Conservation (phyloP, 37 sponge, comb jelly and placozoan genomes). For the Dysidea cf. avara region DNA sequence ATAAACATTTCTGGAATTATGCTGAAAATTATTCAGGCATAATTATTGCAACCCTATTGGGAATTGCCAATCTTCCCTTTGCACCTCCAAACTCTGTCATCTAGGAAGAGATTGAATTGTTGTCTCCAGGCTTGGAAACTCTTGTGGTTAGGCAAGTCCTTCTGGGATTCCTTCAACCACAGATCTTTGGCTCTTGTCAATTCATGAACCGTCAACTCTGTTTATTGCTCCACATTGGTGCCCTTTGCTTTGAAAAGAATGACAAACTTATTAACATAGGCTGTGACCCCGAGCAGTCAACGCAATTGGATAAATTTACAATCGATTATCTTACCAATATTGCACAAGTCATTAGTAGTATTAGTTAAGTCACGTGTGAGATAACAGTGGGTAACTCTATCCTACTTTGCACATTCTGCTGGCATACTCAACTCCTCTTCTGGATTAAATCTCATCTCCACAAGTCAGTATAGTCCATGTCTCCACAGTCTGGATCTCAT, state of each 20-base stretch:
- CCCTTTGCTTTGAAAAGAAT: not conserved
- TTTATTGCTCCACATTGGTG: not conserved
- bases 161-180: not conserved
- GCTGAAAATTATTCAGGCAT: too few species aligned
- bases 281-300: constrained; percentile 3
- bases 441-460: too few species aligned
- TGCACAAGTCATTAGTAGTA: too few species aligned
- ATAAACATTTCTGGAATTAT: not conserved
- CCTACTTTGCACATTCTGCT: too few species aligned
- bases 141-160: too few species aligned
- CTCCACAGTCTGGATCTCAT: too few species aligned
- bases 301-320: not conserved
- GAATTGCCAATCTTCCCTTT: constrained; percentile 7
- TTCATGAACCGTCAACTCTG: not conserved
- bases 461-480: too few species aligned
- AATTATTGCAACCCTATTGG: not conserved
- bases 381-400: too few species aligned
- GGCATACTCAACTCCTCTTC: too few species aligned
- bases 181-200: not conserved
- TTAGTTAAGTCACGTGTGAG: too few species aligned
- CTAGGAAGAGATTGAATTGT: not conserved
- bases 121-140: not conserved
- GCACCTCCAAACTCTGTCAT: too few species aligned
- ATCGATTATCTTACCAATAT: not conserved
- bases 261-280: not conserved